Conservation (phyloP, 2,888 invertebrate genomes). For the Fissipunctia ypsillon region DNA sequence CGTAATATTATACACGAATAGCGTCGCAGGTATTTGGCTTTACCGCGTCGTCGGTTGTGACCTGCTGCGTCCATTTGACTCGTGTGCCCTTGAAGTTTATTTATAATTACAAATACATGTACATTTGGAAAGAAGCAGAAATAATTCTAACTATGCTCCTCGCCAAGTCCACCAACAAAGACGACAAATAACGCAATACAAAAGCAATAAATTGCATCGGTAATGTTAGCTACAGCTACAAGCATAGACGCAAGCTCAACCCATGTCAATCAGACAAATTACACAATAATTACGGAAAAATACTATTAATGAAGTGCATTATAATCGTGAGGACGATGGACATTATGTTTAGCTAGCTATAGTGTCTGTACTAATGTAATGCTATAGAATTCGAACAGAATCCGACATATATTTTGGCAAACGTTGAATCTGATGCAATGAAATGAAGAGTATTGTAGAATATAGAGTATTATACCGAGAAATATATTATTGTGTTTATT, state of each 20-base stretch:
- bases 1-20: conserved; percentile 55
- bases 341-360: conserved; percentile 1
- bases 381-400: conserved; percentile 7
- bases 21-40: conserved; percentile 42
- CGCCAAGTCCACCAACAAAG: conserved; percentile 45
- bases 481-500: conserved; percentile 12
- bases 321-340: conserved; percentile 30
- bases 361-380: neutral
- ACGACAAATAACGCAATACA: conserved; percentile 30
- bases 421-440: conserved; percentile 10
- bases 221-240: conserved; percentile 17
- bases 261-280: conserved; percentile 14
- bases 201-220: conserved; percentile 7
- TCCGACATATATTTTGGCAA: conserved; percentile 48
- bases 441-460: neutral
- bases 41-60: conserved; percentile 47
- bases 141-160: conserved; percentile 49
- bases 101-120: conserved; percentile 54
- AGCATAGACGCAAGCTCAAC: conserved; percentile 6
- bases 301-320: conserved; percentile 29
- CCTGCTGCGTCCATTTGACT: conserved; percentile 66
- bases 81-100: conserved; percentile 65
- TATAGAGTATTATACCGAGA: neutral
- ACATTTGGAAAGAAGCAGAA: conserved; percentile 58
- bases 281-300: conserved; percentile 46